phyloP scores from a whole-genome alignment of 1,140 invertebrate genomes.

The Trichomalopsis sarcophagae region DNA sequence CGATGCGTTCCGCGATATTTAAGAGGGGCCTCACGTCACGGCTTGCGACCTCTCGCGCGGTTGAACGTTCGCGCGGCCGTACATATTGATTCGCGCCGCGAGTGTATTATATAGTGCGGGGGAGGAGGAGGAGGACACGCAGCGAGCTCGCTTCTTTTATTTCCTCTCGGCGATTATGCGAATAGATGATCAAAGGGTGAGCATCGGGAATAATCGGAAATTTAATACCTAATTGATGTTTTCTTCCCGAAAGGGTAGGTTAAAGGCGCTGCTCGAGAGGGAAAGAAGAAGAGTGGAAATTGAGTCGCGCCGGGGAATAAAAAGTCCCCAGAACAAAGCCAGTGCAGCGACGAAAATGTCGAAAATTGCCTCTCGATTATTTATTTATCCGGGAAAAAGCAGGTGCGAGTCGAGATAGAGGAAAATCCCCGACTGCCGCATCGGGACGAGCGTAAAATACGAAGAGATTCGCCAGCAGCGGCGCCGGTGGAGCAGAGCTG shows the following conservation, averaged over 20 bases:
- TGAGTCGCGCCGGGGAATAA: background rate
- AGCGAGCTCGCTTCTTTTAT: background rate
- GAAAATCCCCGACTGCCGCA: background rate
- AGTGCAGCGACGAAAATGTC: background rate
- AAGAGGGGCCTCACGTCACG: background rate
- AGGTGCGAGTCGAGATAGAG: background rate
- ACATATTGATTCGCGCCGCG: constrained; percentile 9
- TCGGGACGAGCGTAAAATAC: background rate
- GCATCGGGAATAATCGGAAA: background rate
- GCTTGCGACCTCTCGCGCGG: background rate
- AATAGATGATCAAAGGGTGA: background rate
- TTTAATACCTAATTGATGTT: background rate
- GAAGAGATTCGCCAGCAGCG: background rate
- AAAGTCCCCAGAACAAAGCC: background rate
- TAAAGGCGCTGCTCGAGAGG: constrained; percentile 28
- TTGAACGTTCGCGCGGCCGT: background rate
- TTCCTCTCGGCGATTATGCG: too few relatives aligned
- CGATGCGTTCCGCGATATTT: background rate
- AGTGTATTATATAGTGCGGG: background rate
- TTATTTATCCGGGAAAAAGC: background rate
- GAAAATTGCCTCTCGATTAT: background rate
- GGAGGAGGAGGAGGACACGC: background rate
- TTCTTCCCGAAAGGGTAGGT: background rate
- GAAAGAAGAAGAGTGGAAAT: constrained; percentile 27
- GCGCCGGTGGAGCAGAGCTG: background rate